A percentile compares a stretch with the other conserved stretches of the same genome.
Evolutionary conservation across 2,797 vertebrate species (phyloP).

Genomic region (Propithecus perrieri): DNA sequence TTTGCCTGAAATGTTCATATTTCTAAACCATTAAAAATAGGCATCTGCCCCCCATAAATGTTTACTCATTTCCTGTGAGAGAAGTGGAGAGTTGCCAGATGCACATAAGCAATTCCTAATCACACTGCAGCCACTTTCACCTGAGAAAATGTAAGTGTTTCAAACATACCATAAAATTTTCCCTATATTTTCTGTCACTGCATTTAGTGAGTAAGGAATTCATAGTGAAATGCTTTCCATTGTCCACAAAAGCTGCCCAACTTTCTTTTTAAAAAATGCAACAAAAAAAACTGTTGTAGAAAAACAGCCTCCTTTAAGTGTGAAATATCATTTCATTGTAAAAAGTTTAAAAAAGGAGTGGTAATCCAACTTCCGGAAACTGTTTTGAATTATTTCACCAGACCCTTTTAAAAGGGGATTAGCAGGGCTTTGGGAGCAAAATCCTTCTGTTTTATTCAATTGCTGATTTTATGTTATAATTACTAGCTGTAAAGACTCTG

Average conservation of each 20-base stretch:
- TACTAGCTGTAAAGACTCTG: constrained; percentile 92
- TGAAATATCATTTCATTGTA: constrained; percentile 99
- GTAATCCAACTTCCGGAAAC: constrained; percentile 99
- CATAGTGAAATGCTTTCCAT: constrained; percentile 74
- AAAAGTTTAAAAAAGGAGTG: constrained; percentile 94
- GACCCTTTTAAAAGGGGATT: constrained; percentile 99
- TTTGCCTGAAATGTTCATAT: constrained; percentile 1
- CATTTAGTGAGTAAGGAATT: constrained; percentile 56
- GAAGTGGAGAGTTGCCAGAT: neutral
- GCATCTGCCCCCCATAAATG: neutral
- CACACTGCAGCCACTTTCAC: neutral
- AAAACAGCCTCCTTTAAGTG: constrained; percentile 92
- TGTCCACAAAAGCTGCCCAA: constrained; percentile 74
- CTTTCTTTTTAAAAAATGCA: constrained; percentile 46
- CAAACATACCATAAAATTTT: neutral
- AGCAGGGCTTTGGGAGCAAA: constrained; percentile 93
- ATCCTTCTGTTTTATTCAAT: constrained; percentile 91
- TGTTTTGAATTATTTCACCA: constrained; percentile 98
- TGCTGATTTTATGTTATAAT: constrained; percentile 97
- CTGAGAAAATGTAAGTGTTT: constrained; percentile 38
- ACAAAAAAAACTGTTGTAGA: constrained; percentile 83
- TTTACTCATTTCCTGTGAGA: constrained; percentile 16
- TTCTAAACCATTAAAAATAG: constrained; percentile 7
- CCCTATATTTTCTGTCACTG: constrained; percentile 22
- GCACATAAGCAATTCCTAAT: neutral